Conservation (phyloP, 2,888 invertebrate species). For the Drosophila demipolita region DNA sequence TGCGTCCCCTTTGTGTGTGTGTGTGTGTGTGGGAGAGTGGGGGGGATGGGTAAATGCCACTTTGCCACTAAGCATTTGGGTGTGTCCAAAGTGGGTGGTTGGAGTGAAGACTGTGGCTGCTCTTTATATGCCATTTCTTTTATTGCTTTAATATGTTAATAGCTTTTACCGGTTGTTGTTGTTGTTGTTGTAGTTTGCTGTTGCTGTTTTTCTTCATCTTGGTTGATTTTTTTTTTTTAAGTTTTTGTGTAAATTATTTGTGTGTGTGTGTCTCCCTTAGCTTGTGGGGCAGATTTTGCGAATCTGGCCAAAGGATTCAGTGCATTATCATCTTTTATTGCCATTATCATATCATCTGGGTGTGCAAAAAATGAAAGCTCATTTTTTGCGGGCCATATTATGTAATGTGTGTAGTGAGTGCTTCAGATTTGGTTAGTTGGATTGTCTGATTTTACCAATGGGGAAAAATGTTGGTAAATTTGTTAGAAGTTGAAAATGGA, state of each 20-base stretch:
- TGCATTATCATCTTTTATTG: slow-evolving; percentile 77
- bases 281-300: slow-evolving; percentile 63
- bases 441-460: slow-evolving; percentile 15
- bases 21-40: too few relatives aligned
- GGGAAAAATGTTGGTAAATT: too few relatives aligned
- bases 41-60: slow-evolving; percentile 61
- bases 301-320: slow-evolving; percentile 75
- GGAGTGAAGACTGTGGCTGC: slow-evolving; percentile 59
- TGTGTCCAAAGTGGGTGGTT: slow-evolving; percentile 28
- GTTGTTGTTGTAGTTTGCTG: slow-evolving; percentile 37
- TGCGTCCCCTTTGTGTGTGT: slow-evolving; percentile 24
- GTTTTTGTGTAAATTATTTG: slow-evolving; percentile 54
- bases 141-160: slow-evolving; percentile 77
- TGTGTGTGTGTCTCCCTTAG: slow-evolving; percentile 10
- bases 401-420: slow-evolving; percentile 47
- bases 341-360: slow-evolving; percentile 70
- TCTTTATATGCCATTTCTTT: slow-evolving; percentile 81
- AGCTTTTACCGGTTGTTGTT: slow-evolving; percentile 55
- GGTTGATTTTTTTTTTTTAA: slow-evolving; percentile 37
- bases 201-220: slow-evolving; percentile 54
- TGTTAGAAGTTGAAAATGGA: background rate
- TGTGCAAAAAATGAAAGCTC: slow-evolving; percentile 39
- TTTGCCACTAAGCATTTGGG: slow-evolving; percentile 71
- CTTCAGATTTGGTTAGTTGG: slow-evolving; percentile 32
- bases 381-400: slow-evolving; percentile 29